These are phyloP conservation scores for Nyctereutes procyonoides DNA, from an alignment of 2,113 vertebrate species.

Conservation along the genomic window DNA sequence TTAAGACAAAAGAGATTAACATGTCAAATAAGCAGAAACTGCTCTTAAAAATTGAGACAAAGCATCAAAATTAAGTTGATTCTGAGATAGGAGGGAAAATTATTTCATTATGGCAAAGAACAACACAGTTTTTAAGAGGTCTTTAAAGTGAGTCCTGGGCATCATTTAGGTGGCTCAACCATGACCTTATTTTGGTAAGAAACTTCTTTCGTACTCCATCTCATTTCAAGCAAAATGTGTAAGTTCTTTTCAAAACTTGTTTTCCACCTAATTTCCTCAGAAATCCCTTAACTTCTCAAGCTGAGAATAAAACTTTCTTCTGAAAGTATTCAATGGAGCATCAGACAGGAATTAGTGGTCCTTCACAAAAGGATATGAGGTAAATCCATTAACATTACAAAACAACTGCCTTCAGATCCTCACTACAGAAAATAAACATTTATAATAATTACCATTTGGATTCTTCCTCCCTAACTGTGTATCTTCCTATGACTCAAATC, in stretches of 20 bases:
- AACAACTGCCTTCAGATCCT: background rate
- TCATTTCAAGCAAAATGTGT: constrained; percentile 25
- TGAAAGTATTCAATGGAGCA: background rate
- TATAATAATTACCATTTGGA: constrained; percentile 49
- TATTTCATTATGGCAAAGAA: background rate
- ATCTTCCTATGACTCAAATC: constrained; percentile 11
- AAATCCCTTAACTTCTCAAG: background rate
- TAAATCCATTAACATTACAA: background rate
- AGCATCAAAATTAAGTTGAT: background rate
- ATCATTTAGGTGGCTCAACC: background rate
- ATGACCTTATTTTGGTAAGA: background rate
- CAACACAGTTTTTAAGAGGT: constrained; percentile 34
- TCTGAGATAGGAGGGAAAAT: background rate
- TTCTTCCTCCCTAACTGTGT: background rate
- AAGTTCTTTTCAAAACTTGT: constrained; percentile 7
- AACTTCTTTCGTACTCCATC: background rate
- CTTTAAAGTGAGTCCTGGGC: background rate
- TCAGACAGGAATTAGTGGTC: background rate
- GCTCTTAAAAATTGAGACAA: background rate
- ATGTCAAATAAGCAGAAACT: constrained; percentile 20
- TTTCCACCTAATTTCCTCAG: background rate
- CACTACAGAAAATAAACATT: constrained; percentile 25
- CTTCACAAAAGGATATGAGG: background rate
- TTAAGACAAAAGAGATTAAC: constrained; percentile 57
- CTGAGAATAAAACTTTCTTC: constrained; percentile 5